Conservation (phyloP, 2,113 vertebrate species). For the Anthoscopus minutus region DNA sequence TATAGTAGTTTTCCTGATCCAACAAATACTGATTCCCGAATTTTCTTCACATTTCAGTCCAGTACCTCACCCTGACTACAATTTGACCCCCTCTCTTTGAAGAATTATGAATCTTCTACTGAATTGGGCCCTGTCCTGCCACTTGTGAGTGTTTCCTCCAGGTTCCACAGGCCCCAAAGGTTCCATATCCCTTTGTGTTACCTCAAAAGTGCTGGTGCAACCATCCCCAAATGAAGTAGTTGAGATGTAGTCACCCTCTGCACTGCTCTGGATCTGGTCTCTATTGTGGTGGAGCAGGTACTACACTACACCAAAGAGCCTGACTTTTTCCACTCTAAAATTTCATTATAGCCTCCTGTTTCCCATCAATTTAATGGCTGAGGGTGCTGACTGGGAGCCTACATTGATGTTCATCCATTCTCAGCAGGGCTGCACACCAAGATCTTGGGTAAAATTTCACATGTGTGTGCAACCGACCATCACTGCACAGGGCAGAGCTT, state of each 20-base stretch:
- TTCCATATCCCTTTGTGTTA: not conserved
- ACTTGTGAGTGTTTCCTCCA: not conserved
- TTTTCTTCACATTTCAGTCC: not conserved
- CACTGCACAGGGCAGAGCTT: rapidly evolving
- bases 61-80: not conserved
- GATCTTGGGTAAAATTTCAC: not conserved
- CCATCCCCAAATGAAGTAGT: not conserved
- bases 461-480: not conserved
- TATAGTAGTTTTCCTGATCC: not conserved
- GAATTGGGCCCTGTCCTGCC: not conserved
- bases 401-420: not conserved
- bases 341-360: not conserved
- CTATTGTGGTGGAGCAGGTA: not conserved
- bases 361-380: not conserved
- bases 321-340: not conserved
- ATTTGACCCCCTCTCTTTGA: not conserved
- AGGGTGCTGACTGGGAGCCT: not conserved
- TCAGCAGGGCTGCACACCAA: not conserved
- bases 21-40: not conserved
- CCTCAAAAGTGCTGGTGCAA: not conserved
- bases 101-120: not conserved
- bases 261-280: not conserved
- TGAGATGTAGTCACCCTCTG: not conserved
- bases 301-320: not conserved
- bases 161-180: not conserved